phyloP scores from a whole-genome alignment of 1,140 invertebrate genomes.

The Saccostrea cuccullata region DNA sequence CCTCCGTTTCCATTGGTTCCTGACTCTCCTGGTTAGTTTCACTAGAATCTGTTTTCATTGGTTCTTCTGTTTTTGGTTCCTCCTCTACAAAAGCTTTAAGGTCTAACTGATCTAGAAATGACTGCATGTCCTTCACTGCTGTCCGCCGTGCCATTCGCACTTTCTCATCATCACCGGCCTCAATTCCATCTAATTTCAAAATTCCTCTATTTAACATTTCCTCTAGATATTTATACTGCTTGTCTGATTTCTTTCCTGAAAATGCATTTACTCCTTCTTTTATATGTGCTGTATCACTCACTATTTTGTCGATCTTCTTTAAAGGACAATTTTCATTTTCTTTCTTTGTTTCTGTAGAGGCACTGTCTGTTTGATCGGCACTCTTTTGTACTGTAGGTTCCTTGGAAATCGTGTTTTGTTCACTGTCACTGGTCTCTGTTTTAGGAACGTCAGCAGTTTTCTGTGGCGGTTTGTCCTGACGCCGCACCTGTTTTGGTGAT shows the following conservation, averaged over 20 bases:
- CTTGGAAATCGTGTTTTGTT: background rate
- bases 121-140: constrained; percentile 92
- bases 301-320: constrained; percentile 88
- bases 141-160: constrained; percentile 91
- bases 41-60: background rate
- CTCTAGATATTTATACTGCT: constrained; percentile 92
- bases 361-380: constrained; percentile 26
- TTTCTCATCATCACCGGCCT: constrained; percentile 93
- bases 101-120: constrained; percentile 90
- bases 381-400: background rate
- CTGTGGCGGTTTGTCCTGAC: constrained; percentile 59
- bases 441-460: constrained; percentile 24
- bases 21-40: background rate
- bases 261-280: constrained; percentile 89
- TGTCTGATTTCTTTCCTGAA: constrained; percentile 86
- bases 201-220: constrained; percentile 96
- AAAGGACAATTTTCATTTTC: constrained; percentile 78
- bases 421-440: background rate
- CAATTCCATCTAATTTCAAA: constrained; percentile 93
- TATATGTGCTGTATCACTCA: constrained; percentile 88
- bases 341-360: constrained; percentile 41
- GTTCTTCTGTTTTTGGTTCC: background rate
- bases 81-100: constrained; percentile 61
- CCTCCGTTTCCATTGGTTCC: background rate
- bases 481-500: constrained; percentile 58